phyloP scores from a whole-genome alignment of 2,113 vertebrate genomes.

The Nycticorax nycticorax region DNA sequence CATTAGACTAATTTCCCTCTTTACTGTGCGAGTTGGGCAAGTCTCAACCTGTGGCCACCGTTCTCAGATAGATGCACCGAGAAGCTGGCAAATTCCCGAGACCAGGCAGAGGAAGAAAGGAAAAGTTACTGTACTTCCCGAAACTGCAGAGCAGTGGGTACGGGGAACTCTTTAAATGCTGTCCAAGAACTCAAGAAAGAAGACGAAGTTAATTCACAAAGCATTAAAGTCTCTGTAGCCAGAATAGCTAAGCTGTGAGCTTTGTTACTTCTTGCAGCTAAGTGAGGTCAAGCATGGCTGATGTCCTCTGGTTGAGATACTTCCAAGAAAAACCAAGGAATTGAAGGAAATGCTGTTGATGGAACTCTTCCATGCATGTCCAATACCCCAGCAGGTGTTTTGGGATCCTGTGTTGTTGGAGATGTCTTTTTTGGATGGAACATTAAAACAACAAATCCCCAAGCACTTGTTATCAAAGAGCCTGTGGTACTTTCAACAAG shows the following conservation, averaged over 20 bases:
- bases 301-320: conserved; percentile 14
- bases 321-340: conserved; percentile 58
- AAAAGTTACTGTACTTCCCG: background rate
- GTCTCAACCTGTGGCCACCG: conserved; percentile 21
- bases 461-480: conserved; percentile 66
- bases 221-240: conserved; percentile 30
- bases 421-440: conserved; percentile 65
- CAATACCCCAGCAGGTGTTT: conserved; percentile 63
- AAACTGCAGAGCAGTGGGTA: background rate
- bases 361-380: conserved; percentile 49
- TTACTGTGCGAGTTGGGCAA: conserved; percentile 32
- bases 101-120: background rate
- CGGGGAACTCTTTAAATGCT: background rate
- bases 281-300: conserved; percentile 55
- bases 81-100: background rate
- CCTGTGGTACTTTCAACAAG: conserved; percentile 47
- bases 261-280: conserved; percentile 26
- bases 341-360: conserved; percentile 45
- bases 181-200: conserved; percentile 28
- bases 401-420: conserved; percentile 7
- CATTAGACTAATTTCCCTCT: conserved; percentile 81
- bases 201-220: conserved; percentile 24
- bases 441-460: conserved; percentile 65
- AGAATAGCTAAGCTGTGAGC: conserved; percentile 4
- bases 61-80: background rate